These are phyloP conservation scores for Hedychridium roseum DNA, from an alignment of 2,888 invertebrate species.

Conservation along the genomic window DNA sequence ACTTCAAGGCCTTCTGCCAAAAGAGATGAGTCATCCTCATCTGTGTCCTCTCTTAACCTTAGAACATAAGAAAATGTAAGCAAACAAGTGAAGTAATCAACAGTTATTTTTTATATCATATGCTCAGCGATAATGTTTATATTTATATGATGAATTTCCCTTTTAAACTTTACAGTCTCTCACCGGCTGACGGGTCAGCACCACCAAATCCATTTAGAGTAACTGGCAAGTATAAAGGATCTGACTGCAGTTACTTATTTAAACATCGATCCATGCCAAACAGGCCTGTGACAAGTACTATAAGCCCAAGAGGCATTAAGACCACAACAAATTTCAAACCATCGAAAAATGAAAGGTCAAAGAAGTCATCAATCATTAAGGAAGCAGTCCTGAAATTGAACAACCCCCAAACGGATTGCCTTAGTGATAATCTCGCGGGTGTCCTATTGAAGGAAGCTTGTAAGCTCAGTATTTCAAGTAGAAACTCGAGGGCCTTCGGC, in stretches of 20 bases:
- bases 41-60: not conserved
- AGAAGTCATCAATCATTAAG: constrained; percentile 51
- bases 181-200: constrained; percentile 37
- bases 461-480: constrained; percentile 49
- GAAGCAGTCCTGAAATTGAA: constrained; percentile 57
- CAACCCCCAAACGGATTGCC: constrained; percentile 36
- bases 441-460: constrained; percentile 50
- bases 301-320: constrained; percentile 50
- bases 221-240: constrained; percentile 30
- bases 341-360: constrained; percentile 48
- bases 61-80: not conserved
- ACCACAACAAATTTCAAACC: constrained; percentile 57
- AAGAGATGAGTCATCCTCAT: constrained; percentile 20
- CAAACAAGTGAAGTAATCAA: not conserved
- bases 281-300: constrained; percentile 33
- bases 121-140: not conserved
- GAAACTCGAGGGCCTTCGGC: constrained; percentile 48
- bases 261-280: constrained; percentile 46
- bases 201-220: constrained; percentile 48
- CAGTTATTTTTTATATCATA: too few relatives aligned
- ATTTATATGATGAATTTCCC: not conserved
- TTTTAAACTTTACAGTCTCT: constrained; percentile 34
- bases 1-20: constrained; percentile 18
- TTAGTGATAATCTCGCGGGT: constrained; percentile 44
- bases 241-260: constrained; percentile 45